Evolutionary conservation across 2,797 vertebrate species (phyloP), one percentile per base, ranked within the genome.

Genomic region (Pseudotriccus pelzelni): DNA sequence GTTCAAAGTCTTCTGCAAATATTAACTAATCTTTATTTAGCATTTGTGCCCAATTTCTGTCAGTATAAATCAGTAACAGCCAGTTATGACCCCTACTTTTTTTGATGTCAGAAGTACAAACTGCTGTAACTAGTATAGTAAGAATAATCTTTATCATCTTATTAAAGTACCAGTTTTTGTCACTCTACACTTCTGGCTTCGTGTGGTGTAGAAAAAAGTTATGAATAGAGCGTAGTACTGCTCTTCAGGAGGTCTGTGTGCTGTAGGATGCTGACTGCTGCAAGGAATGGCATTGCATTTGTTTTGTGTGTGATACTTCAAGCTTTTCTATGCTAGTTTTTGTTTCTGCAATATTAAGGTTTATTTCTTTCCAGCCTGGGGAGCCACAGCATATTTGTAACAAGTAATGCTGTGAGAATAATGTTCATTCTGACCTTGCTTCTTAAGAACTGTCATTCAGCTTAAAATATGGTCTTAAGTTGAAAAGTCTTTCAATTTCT

Each of bases 11-110:
- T 49, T 83, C 90, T 83, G 82, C 87, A 90, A 90, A 88, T 92
- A 95, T 83, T 92, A 97, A 84, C 80, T 87, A 73, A 90, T 95
- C 82, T 94, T 81, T 94, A 50, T 70, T 89, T 94, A 94, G 83
- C 58, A 27, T 90, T 93, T 77, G 58, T 92, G 82, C 52, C 81
- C 83, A 78, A 70, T 89, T 94, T 93, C 64, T 95, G 90, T 78
- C 92, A 87, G 52, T 74, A 88, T 91, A 76, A 95, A 94, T 85
- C 72, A 68, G 59, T 73, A 87, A 63, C 63, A 90, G 79, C 79
- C 81, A 73, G 79, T 86, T 93, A 79, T 67, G 77, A 90, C 80
- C 77, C 12, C 28, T 94, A 1, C 24, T 39, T 88, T 93, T 86
- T 91, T 77, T 87, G 3, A 67, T 90, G 80, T 80, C 69, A 53